Evolutionary conservation across 2,797 vertebrate species (phyloP).

Genomic region (Sebastes glaucus): DNA sequence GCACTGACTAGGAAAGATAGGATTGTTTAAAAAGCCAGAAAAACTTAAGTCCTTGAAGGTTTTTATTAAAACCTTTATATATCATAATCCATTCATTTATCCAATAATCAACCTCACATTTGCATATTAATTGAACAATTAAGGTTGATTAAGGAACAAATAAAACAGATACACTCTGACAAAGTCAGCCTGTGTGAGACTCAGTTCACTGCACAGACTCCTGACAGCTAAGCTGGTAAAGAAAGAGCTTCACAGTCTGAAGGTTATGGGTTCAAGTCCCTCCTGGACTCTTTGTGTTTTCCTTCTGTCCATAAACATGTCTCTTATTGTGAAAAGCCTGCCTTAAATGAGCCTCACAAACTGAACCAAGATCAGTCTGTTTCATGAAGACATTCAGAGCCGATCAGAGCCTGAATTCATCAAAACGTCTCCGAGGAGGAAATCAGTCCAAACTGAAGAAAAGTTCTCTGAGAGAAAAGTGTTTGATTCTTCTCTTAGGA

Average conservation of each 20-base stretch:
- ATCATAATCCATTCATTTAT: no score
- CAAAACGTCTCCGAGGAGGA: neutral
- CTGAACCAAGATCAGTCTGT: neutral
- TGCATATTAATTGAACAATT: no score
- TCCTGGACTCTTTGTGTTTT: neutral
- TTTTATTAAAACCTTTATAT: no score
- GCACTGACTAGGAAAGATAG: no score
- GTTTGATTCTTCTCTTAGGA: neutral
- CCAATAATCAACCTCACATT: no score
- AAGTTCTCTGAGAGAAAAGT: neutral
- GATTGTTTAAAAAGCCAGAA: no score
- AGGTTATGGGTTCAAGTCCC: neutral
- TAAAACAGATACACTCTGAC: no score
- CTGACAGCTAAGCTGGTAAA: neutral
- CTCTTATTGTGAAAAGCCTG: neutral
- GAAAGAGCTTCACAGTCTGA: neutral
- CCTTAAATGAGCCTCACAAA: neutral
- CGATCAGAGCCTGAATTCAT: neutral
- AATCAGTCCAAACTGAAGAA: neutral
- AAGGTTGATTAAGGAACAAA: no score
- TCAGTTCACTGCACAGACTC: neutral
- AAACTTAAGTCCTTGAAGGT: no score
- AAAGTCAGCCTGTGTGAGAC: fast-evolving
- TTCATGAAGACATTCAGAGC: neutral
- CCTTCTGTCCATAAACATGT: neutral